Evolutionary conservation across 2,797 vertebrate genomes (phyloP), one percentile per base, ranked within the genome.

Genomic region (Sus cebifrons): DNA sequence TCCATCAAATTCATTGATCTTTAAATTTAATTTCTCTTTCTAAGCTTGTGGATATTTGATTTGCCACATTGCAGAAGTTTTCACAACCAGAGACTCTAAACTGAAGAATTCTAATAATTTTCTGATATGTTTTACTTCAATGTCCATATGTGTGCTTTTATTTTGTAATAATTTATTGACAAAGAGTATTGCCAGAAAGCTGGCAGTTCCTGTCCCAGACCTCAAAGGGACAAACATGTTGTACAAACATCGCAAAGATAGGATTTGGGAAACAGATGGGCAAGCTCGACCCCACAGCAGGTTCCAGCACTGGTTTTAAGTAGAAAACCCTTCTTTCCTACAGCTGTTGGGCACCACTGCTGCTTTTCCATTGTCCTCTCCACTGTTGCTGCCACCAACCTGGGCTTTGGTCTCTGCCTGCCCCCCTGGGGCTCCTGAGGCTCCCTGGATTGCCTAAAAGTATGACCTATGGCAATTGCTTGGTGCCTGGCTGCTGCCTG

Each of bases 11-110:
- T 11, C 7, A 12, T 36, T 15, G 40, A 64, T 77, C 9, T 87
- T 94, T 86, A 40, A 70, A 64, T 71, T 92, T 95, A 71, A 91
- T 94, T 74, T 94, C 27, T 94, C 27, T 60, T 18, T 89, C 21
- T 56, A 84, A 79, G 21, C 21, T 56, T 54, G 4, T 84, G 64
- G 71, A 71, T 73, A 25, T 87, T 87, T 96, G 82, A 65, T 78
- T 78, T 87, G 25, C 75, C 29, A 27, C 25, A 14, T 62, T 87
- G 40, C 56, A 44, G 56, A 82, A 94, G 49, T 81, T 95, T 86
- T 92, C 17, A 60, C 90, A 89, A 94, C 32, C 40, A 79, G 20
- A 36, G 65, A 73, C 58, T 88, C 62, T 78, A 56, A 87, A 83
- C n/a, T 62, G 52, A 91, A 79, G 8, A 91, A 91, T 44, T 91